Evolutionary conservation across 2,888 invertebrate genomes (phyloP).

Genomic region (Ceriagrion tenellum): DNA sequence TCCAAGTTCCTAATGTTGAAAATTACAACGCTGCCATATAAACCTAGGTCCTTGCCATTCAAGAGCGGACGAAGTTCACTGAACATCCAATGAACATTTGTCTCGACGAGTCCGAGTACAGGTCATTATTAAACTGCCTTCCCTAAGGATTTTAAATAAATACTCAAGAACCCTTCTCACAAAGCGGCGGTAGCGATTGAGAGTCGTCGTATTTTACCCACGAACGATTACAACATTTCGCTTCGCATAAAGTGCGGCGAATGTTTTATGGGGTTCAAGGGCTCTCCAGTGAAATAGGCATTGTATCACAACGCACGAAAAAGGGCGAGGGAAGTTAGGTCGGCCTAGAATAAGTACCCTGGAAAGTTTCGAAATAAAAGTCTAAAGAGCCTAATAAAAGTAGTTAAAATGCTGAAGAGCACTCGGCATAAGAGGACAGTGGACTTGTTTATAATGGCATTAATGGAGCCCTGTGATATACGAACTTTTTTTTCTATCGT

Average conservation of each 20-base stretch:
- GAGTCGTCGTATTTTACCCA: not conserved
- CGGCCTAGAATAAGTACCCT: not conserved
- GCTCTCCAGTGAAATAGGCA: not conserved
- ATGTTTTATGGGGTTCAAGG: not conserved
- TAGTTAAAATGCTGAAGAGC: not conserved
- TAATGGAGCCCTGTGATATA: not conserved
- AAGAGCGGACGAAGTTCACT: no score
- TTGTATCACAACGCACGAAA: not conserved
- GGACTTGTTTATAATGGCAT: not conserved
- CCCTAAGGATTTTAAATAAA: no score
- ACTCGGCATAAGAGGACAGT: not conserved
- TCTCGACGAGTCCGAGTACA: no score
- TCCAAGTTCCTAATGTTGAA: no score
- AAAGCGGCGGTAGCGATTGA: not conserved
- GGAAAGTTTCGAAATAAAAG: not conserved
- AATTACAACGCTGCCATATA: no score
- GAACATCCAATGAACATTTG: no score
- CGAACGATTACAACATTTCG: not conserved
- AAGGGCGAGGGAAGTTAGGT: not conserved
- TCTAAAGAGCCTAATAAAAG: not conserved
- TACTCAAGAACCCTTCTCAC: not conserved
- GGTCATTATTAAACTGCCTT: no score
- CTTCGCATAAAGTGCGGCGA: not conserved
- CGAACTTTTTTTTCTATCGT: not conserved
- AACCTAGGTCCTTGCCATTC: no score